These are phyloP conservation scores for Chionis minor DNA, from an alignment of 2,113 vertebrate genomes.

Conservation along the genomic window DNA sequence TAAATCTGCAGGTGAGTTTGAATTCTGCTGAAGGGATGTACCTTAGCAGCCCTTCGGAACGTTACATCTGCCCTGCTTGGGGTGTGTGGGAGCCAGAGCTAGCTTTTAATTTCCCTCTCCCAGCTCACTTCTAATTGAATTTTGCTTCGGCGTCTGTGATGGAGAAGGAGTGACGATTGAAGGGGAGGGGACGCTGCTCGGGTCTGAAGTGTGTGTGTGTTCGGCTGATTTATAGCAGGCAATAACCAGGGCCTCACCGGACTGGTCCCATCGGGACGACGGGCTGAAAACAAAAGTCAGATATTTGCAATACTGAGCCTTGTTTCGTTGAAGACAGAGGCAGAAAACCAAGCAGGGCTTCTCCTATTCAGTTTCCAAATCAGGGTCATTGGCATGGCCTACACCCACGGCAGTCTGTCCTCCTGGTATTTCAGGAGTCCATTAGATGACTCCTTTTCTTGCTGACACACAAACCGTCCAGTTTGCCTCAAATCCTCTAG, in stretches of 20 bases:
- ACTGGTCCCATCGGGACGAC: neutral
- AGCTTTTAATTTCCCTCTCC: neutral
- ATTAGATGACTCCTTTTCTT: neutral
- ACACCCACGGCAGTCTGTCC: neutral
- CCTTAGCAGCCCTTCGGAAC: neutral
- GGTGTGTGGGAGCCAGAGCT: neutral
- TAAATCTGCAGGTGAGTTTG: neutral
- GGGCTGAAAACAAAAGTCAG: neutral
- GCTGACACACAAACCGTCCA: neutral
- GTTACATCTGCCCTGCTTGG: neutral
- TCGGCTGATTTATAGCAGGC: neutral
- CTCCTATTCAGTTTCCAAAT: neutral
- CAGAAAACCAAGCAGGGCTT: neutral
- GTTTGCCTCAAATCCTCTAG: neutral
- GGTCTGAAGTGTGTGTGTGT: neutral
- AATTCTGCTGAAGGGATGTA: neutral
- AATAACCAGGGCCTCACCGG: neutral
- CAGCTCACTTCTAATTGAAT: neutral
- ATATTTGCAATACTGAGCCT: neutral
- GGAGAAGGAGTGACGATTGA: neutral
- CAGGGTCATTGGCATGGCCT: neutral
- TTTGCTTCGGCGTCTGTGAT: neutral
- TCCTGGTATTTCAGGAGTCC: neutral
- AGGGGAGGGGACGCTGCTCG: accelerated
- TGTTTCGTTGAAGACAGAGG: neutral